Evolutionary conservation across 1,140 invertebrate species (phyloP), one percentile per base, ranked within the genome.

Genomic region (Lerema accius): DNA sequence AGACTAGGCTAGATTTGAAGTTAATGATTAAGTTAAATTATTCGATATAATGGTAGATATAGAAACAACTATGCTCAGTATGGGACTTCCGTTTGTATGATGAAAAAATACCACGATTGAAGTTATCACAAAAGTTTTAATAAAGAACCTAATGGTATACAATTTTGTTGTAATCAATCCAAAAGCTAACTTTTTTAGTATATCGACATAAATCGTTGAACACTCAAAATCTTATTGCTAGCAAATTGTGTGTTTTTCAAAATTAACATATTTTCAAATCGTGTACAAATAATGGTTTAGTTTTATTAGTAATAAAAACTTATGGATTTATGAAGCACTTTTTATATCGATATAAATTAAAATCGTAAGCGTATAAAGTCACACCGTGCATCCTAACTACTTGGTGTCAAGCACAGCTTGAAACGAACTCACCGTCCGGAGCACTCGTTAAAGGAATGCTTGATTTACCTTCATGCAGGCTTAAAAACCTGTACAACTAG

Each of bases 361-460:
- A 51, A 28, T 28, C 42, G 10, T 19, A 60, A 64, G 64, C 66
- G 66, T 55, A 60, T 65, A 43, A 63, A 5, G 53, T 55, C 76
- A 66, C 65, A 69, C 67, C 73, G 68, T 76, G 72, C 79, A 77
- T 56, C 58, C 43, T 55, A 32, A 50, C 51, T 63, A 40, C 28
- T 53, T 69, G 67, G 55, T 50, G 40, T 62, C 43, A 84, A 89
- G 86, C 80, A 59, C 76, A 81, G 78, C 72, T 63, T 65, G 61
- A 65, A 70, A 75, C 65, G 66, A 72, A 89, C 86, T 89, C 80
- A 89, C 86, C 86, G 71, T 82, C 40, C 43, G 46, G 69, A 73
- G 80, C 85, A 88, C 82, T 89, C 86, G 85, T 86, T 70, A 71
- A 76, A 67, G 85, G 86, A 88, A 89, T 87, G 85, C 79, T 89